Percentiles rank a stretch among this genome's conserved stretches.
These are phyloP conservation scores for Diachasmimorpha longicaudata DNA, from an alignment of 1,140 invertebrate genomes.

Conservation along the genomic window DNA sequence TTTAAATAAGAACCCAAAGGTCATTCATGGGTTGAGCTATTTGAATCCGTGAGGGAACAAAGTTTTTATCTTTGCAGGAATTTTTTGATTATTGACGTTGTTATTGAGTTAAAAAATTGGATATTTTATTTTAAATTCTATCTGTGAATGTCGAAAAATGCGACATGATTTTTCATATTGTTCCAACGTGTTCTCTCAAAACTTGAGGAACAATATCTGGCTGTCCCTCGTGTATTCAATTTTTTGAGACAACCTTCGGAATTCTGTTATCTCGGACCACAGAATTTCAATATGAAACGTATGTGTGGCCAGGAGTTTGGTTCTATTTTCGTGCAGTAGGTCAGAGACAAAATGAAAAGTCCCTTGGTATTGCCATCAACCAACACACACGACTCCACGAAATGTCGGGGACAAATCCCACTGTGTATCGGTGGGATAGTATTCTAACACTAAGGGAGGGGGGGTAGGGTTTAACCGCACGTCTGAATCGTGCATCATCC, in stretches of 20 bases:
- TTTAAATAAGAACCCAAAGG: not conserved
- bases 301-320: not conserved
- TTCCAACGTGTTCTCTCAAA: too few species aligned
- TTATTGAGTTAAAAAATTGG: too few species aligned
- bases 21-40: too few species aligned
- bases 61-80: too few species aligned
- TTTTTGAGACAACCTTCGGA: not conserved
- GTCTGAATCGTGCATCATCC: slow-evolving; percentile 44
- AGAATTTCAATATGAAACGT: not conserved
- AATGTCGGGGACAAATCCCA: not conserved
- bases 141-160: too few species aligned
- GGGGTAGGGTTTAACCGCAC: slow-evolving; percentile 13
- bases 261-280: too few species aligned
- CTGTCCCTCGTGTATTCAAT: not conserved
- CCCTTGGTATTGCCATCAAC: not conserved
- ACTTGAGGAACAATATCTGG: too few species aligned
- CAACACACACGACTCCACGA: not conserved
- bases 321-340: not conserved
- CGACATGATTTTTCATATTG: too few species aligned
- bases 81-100: too few species aligned
- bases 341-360: not conserved
- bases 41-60: too few species aligned
- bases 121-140: too few species aligned
- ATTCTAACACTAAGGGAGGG: not conserved
- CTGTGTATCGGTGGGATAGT: not conserved